Conservation (phyloP, 2,797 vertebrate species). For the Zalophus californianus region DNA sequence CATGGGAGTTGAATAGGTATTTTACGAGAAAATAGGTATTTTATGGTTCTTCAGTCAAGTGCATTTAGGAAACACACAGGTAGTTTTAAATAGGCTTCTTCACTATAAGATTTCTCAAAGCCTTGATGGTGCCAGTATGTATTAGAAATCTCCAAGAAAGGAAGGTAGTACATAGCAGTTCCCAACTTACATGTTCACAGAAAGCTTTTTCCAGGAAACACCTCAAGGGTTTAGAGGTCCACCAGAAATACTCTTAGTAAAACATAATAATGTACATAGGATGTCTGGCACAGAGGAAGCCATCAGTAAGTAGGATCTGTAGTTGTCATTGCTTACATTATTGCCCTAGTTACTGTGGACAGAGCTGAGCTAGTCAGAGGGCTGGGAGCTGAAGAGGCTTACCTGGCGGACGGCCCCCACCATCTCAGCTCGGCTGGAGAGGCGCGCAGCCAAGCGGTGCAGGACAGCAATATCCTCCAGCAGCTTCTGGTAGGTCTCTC, state of each 20-base stretch:
- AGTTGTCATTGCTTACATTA: background rate
- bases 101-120: background rate
- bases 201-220: background rate
- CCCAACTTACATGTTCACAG: background rate
- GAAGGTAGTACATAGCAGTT: background rate
- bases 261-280: background rate
- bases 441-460: slow-evolving; percentile 93
- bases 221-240: background rate
- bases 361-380: background rate
- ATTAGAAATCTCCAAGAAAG: background rate
- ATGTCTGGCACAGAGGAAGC: background rate
- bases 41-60: background rate
- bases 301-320: background rate
- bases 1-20: background rate
- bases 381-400: slow-evolving; percentile 32
- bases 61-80: background rate
- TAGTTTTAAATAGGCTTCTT: background rate
- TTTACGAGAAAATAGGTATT: background rate
- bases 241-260: background rate
- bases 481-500: slow-evolving; percentile 95
- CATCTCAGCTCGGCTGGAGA: slow-evolving; percentile 97
- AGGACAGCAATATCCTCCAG: slow-evolving; percentile 94
- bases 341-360: background rate
- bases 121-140: background rate
- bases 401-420: slow-evolving; percentile 98